Evolutionary conservation across 2,797 vertebrate species (phyloP).

Genomic region (Oryzias sinensis): DNA sequence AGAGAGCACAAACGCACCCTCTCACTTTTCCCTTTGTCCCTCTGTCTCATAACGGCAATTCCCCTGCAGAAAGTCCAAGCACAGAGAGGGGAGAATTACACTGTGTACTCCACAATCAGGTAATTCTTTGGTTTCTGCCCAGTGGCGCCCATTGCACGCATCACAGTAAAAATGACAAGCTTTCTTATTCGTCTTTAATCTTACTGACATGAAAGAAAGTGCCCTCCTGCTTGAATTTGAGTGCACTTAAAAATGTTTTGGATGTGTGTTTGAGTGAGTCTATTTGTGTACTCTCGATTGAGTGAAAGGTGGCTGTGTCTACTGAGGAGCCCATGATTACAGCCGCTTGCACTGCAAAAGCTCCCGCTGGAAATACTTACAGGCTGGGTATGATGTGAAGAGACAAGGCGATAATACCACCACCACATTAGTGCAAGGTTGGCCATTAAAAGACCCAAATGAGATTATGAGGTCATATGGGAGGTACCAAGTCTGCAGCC

Average conservation of each 20-base stretch:
- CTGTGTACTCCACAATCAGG: conserved; percentile 49
- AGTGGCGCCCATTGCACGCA: conserved; percentile 38
- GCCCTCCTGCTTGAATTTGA: conserved; percentile 24
- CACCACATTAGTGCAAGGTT: conserved; percentile 59
- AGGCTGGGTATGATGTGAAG: conserved; percentile 51
- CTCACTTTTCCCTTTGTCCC: conserved; percentile 65
- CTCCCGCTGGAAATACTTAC: conserved; percentile 49
- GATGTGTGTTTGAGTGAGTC: conserved; percentile 12
- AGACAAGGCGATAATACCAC: conserved; percentile 62
- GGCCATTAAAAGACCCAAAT: conserved; percentile 59
- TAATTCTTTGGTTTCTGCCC: conserved; percentile 63
- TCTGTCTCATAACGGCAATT: conserved; percentile 56
- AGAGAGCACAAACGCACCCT: conserved; percentile 52
- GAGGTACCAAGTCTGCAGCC: conserved; percentile 46
- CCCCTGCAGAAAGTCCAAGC: conserved; percentile 49
- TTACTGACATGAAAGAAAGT: conserved; percentile 45
- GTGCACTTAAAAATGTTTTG: conserved; percentile 30
- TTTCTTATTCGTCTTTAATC: conserved; percentile 45
- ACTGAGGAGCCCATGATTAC: conserved; percentile 50
- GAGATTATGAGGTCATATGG: conserved; percentile 67
- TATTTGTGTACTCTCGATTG: conserved; percentile 29
- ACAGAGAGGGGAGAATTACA: conserved; percentile 48
- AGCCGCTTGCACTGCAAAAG: conserved; percentile 28
- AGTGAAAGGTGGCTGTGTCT: conserved; percentile 31
- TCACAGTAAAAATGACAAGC: conserved; percentile 45